Conservation (phyloP, 2,888 invertebrate species). For the Caenorhabditis doughertyi region DNA sequence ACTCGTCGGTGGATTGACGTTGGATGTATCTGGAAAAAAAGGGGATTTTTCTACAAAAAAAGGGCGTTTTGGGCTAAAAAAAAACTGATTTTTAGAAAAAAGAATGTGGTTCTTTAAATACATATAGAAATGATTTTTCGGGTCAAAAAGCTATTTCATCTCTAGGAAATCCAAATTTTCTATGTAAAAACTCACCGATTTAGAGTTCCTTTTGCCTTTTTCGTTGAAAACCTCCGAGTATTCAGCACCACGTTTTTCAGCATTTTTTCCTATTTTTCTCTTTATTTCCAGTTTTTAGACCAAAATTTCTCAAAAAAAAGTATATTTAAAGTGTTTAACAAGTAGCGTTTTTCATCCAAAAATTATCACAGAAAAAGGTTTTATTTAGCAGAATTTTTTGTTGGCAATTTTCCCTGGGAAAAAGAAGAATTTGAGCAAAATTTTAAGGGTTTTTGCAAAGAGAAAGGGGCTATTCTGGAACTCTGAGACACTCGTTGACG, state of each 20-base stretch:
- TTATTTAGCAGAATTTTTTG: background rate
- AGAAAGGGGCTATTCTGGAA: slow-evolving; percentile 62
- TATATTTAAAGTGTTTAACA: too few species aligned
- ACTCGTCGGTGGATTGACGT: slow-evolving; percentile 78
- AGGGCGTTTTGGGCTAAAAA: too few species aligned
- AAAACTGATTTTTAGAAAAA: background rate
- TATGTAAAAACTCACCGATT: slow-evolving; percentile 31
- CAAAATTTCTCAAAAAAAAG: too few species aligned
- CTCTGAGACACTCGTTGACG: slow-evolving; percentile 92
- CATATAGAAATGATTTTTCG: too few species aligned
- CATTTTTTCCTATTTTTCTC: too few species aligned
- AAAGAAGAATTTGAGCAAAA: background rate
- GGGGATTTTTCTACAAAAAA: too few species aligned
- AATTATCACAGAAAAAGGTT: background rate
- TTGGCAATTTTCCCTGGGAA: background rate
- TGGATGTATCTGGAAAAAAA: slow-evolving; percentile 69
- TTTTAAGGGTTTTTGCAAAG: background rate
- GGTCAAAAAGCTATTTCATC: background rate
- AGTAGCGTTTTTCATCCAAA: too few species aligned
- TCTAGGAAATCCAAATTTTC: background rate
- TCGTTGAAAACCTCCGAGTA: slow-evolving; percentile 19
- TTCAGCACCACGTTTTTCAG: background rate
- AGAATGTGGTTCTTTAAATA: too few species aligned
- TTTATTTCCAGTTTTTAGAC: too few species aligned
- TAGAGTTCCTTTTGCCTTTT: slow-evolving; percentile 37